Evolutionary conservation across 2,797 vertebrate species (phyloP), one percentile per base, ranked within the genome.

Genomic region (Catharus ustulatus): DNA sequence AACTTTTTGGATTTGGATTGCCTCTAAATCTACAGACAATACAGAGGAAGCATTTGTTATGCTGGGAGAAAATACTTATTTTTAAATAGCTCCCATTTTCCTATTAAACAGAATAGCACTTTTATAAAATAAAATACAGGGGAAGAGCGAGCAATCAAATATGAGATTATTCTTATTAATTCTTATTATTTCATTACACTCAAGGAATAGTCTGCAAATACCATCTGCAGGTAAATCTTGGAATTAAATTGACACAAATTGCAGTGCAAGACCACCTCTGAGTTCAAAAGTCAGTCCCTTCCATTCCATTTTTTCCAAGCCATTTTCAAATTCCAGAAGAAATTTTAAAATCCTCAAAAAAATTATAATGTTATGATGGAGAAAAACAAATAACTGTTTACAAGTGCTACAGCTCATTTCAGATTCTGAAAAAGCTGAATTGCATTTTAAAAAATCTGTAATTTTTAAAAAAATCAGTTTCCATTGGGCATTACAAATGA

Each of bases 351-450:
- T 7, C 4, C 8, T 68, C 19, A 61, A 67, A 74, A 67, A 61
- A 16, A 8, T 3, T 59, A 2, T 5, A n/a, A 8, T n/a, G 38
- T n/a, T 61, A 32, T 3, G 4, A 58, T 6, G 6, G 22, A 36
- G 26, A 84, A 43, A 9, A 72, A 85, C 36, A 86, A 63, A 36
- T 2, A 54, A 42, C 10, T 13, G 18, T 77, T 74, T 63, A 20
- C 15, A 38, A 38, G 15, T 21, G 19, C 24, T 64, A 32, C 1
- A 23, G 3, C 10, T 61, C 3, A 43, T 30, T 64, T 54, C 40
- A 46, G 49, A 46, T 30, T 57, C 45, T 49, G 58, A 49, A 67
- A 68, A 75, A 77, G 8, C 6, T 24, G 23, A 77, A 7, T 66
- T 69, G 24, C 21, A 59, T 36, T 15, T 10, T 49, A 66, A 38